Evolutionary conservation across 2,113 vertebrate genomes (phyloP).

Genomic region (Paraplagusia blochii): DNA sequence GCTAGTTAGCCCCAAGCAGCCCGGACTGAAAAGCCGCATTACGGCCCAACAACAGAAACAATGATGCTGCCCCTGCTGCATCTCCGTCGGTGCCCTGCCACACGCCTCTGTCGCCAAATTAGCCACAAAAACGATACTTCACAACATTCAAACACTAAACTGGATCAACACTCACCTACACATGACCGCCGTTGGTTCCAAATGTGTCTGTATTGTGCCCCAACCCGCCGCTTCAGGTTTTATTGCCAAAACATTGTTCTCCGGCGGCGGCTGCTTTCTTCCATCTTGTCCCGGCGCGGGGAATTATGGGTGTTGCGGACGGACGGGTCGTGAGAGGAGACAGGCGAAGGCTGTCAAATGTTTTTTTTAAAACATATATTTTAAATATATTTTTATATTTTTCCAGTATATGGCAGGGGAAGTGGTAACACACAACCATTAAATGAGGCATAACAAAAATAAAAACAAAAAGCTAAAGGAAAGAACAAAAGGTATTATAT

Average conservation of each 20-base stretch:
- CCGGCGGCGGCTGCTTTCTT: conserved; percentile 76
- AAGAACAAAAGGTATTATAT: too few species aligned
- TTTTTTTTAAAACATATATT: too few species aligned
- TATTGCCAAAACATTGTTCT: conserved; percentile 84
- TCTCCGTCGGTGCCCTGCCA: conserved; percentile 52
- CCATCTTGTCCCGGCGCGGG: conserved; percentile 82
- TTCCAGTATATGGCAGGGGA: too few species aligned
- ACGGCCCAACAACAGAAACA: conserved; percentile 76
- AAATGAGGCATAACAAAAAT: too few species aligned
- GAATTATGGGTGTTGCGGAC: conserved; percentile 80
- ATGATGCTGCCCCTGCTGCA: conserved; percentile 73
- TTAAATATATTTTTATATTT: too few species aligned
- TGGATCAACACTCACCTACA: conserved; percentile 64
- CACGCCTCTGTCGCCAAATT: conserved; percentile 28
- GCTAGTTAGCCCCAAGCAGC: conserved; percentile 46
- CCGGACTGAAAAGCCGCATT: conserved; percentile 62
- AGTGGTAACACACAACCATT: too few species aligned
- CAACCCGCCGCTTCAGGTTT: conserved; percentile 60
- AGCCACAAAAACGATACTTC: conserved; percentile 26
- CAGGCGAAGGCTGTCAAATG: conserved; percentile 51
- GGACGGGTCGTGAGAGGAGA: conserved; percentile 84
- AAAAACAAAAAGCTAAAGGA: too few species aligned
- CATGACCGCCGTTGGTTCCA: conserved; percentile 70
- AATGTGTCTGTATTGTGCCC: conserved; percentile 53
- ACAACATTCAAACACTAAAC: neutral